Evolutionary conservation across 2,113 vertebrate species (phyloP), one percentile per base, ranked within the genome.

Genomic region (Camelus dromedarius): DNA sequence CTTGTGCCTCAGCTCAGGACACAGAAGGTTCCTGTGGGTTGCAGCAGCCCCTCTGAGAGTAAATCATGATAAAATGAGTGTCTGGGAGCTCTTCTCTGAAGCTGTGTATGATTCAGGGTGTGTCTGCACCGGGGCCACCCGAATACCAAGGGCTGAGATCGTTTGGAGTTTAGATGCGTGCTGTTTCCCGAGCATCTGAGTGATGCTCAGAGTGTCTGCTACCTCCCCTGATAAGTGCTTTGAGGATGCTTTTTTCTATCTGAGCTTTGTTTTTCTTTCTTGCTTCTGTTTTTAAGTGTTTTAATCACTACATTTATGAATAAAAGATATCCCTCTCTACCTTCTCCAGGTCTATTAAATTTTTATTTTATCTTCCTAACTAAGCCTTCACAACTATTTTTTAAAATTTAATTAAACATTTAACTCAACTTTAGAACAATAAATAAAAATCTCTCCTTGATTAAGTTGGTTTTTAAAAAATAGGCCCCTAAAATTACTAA

Each of bases 381-480:
- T 54, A 93, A 69, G 14, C 70, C 60, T 84, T 90, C 75, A 56
- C 8, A 66, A 75, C 58, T 52, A 56, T 89, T 75, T 73, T 24
- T 6, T 2, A 18, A 26, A 64, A 85, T 64, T 91, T 77, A 24
- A 89, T 86, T 93, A 93, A 88, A 75, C 14, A 76, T 89, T 86
- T 91, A n/a, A 83, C 35, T 95, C 18, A 66, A 89, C 80, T 95
- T 97, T 77, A 8, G 38, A 93, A 66, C 83, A 56, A 84, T 72
- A 93, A 38, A 92, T 7, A 91, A 46, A 83, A 86, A 60, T 30
- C 15, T 95, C 4, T 92, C 30, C 60, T 89, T 72, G 15, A 73
- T 8, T 52, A 81, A 28, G 79, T 9, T 94, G 8, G 6, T 56
- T 87, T 96, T 67, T 64, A 26, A 35, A 73, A 89, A 83, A 16